Conservation (phyloP, 2,888 invertebrate species). For the Stenodema calcarata region DNA sequence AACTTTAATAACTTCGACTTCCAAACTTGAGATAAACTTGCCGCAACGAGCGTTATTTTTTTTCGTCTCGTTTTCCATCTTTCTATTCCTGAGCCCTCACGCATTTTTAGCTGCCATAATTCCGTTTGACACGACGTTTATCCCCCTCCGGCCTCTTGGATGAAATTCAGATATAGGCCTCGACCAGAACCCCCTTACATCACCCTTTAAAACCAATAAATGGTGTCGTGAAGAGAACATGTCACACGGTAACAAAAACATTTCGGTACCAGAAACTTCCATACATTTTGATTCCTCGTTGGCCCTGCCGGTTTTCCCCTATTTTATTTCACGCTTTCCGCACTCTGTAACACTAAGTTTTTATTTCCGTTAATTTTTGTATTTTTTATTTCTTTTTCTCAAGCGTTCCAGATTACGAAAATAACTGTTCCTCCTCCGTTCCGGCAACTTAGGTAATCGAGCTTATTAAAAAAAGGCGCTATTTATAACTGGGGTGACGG, state of each 20-base stretch:
- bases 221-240: not conserved
- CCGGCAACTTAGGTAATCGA: too few relatives aligned
- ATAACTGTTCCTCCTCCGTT: not conserved
- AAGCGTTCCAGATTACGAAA: not conserved
- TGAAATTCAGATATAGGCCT: not conserved
- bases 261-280: too few relatives aligned
- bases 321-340: not conserved
- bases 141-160: not conserved
- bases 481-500: too few relatives aligned
- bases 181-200: not conserved
- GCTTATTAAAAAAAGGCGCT: too few relatives aligned
- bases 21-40: too few relatives aligned
- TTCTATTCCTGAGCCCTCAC: not conserved
- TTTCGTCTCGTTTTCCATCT: not conserved
- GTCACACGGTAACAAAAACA: too few relatives aligned
- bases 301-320: too few relatives aligned
- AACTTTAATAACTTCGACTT: too few relatives aligned
- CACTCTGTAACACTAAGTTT: not conserved
- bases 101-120: not conserved
- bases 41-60: too few relatives aligned
- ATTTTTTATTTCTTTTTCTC: not conserved
- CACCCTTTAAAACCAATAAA: not conserved
- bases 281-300: too few relatives aligned
- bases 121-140: constrained; percentile 10
- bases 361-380: too few relatives aligned